These are phyloP conservation scores for Porites rus DNA, from an alignment of 92 coral and sea anemone species.

Conservation along the genomic window DNA sequence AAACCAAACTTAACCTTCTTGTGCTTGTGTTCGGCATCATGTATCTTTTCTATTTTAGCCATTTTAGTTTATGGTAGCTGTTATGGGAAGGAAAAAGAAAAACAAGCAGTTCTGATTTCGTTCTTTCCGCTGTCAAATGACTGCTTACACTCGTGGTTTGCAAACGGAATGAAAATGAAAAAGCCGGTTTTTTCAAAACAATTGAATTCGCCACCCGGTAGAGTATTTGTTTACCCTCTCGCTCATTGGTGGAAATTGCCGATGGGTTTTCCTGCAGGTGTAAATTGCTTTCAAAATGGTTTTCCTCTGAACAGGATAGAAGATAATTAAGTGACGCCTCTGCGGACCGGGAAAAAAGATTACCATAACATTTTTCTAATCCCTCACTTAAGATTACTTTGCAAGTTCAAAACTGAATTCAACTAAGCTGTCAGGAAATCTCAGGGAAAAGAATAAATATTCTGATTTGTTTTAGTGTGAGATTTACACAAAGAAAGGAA, in stretches of 20 bases:
- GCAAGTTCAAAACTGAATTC: background rate
- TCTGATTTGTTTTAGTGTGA: too few species aligned
- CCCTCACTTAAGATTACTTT: background rate
- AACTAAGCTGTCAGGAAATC: background rate
- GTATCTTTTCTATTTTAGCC: conserved; percentile 24
- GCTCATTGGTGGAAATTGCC: conserved; percentile 24
- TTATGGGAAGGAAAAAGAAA: background rate
- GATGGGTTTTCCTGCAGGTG: conserved; percentile 8
- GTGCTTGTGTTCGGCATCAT: background rate
- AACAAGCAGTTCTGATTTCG: background rate
- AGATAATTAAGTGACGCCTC: background rate
- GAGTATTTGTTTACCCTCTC: background rate
- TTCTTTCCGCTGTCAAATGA: background rate
- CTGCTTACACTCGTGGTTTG: background rate
- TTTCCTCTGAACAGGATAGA: background rate
- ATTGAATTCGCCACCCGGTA: conserved; percentile 8
- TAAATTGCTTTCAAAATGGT: background rate
- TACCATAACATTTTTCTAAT: background rate
- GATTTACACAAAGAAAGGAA: background rate
- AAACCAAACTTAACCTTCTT: conserved; percentile 32
- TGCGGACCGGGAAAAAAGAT: background rate
- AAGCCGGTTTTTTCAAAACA: background rate
- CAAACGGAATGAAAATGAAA: background rate
- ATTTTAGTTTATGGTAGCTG: too few species aligned
- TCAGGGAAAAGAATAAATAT: background rate